Evolutionary conservation across 2,888 invertebrate genomes (phyloP).

Genomic region (Scaptomyza polygonia): DNA sequence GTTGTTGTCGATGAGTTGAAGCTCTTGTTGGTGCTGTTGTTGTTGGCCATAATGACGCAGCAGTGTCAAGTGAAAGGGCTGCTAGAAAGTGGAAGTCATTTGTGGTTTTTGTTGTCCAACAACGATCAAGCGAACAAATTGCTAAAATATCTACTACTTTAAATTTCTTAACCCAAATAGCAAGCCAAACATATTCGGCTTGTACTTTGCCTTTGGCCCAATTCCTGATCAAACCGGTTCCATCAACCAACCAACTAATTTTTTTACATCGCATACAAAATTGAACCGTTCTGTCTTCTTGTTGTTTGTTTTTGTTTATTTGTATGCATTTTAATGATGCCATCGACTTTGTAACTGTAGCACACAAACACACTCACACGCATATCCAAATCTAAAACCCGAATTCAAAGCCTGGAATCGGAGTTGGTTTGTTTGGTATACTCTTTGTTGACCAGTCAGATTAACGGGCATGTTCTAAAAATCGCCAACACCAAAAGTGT

Average conservation of each 20-base stretch:
- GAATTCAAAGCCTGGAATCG: conserved; percentile 38
- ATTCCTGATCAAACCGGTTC: conserved; percentile 66
- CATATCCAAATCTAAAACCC: conserved; percentile 15
- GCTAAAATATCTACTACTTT: conserved; percentile 29
- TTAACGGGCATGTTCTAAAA: conserved; percentile 72
- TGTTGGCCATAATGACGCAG: conserved; percentile 58
- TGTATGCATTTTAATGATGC: conserved; percentile 49
- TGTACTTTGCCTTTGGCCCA: conserved; percentile 62
- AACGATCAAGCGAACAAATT: conserved; percentile 37
- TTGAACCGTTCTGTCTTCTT: conserved; percentile 37
- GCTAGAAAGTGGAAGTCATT: conserved; percentile 77
- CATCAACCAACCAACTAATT: not conserved
- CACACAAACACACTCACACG: conserved; percentile 30
- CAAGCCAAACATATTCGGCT: conserved; percentile 32
- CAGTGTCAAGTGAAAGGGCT: conserved; percentile 70
- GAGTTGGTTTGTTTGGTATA: conserved; percentile 14
- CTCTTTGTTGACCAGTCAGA: conserved; percentile 65
- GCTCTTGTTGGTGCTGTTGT: conserved; percentile 6
- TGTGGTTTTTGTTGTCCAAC: conserved; percentile 46
- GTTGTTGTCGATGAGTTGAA: not conserved
- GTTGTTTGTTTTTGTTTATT: conserved; percentile 43
- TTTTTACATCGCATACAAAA: conserved; percentile 13
- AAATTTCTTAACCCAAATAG: conserved; percentile 42
- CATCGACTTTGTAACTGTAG: conserved; percentile 66
- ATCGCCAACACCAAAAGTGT: conserved; percentile 58